Percentiles rank a stretch among this genome's conserved stretches.
Evolutionary conservation across 2,888 invertebrate genomes (phyloP).

Genomic region (Agrilus biguttatus): DNA sequence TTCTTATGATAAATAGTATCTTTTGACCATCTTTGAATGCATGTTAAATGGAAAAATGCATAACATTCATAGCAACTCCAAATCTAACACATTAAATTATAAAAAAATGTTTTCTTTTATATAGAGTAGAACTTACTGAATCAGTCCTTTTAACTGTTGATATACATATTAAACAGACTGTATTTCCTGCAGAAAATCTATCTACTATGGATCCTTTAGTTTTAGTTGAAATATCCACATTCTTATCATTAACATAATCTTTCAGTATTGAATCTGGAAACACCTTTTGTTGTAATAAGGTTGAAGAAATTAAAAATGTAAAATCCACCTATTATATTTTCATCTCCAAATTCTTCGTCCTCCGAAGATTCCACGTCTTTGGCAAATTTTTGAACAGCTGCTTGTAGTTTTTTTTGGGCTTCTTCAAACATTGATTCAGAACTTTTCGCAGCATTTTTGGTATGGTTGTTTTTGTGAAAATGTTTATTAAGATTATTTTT

Average conservation of each 20-base stretch:
- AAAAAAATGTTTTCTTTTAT: neutral
- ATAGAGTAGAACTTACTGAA: slow-evolving; percentile 32
- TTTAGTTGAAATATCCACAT: slow-evolving; percentile 29
- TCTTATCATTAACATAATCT: slow-evolving; percentile 33
- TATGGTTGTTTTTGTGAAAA: neutral
- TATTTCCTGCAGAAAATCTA: slow-evolving; percentile 61
- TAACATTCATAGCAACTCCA: slow-evolving; percentile 80
- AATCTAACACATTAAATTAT: slow-evolving; percentile 35
- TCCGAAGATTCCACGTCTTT: slow-evolving; percentile 38
- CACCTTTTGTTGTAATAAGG: neutral
- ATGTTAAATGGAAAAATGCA: slow-evolving; percentile 73
- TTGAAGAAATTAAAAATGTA: neutral
- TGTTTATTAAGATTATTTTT: neutral
- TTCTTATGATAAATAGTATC: slow-evolving; percentile 67
- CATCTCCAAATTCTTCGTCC: slow-evolving; percentile 36
- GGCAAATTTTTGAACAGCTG: slow-evolving; percentile 34
- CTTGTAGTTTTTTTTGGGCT: slow-evolving; percentile 34
- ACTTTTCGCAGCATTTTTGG: slow-evolving; percentile 5
- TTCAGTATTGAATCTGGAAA: slow-evolving; percentile 34
- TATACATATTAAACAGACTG: slow-evolving; percentile 83
- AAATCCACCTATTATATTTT: slow-evolving; percentile 31
- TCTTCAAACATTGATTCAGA: slow-evolving; percentile 31
- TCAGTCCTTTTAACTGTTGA: slow-evolving; percentile 69
- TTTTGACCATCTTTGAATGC: slow-evolving; percentile 85
- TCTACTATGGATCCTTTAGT: slow-evolving; percentile 65